Conservation (phyloP, 2,113 vertebrate genomes). For the Myodes glareolus region DNA sequence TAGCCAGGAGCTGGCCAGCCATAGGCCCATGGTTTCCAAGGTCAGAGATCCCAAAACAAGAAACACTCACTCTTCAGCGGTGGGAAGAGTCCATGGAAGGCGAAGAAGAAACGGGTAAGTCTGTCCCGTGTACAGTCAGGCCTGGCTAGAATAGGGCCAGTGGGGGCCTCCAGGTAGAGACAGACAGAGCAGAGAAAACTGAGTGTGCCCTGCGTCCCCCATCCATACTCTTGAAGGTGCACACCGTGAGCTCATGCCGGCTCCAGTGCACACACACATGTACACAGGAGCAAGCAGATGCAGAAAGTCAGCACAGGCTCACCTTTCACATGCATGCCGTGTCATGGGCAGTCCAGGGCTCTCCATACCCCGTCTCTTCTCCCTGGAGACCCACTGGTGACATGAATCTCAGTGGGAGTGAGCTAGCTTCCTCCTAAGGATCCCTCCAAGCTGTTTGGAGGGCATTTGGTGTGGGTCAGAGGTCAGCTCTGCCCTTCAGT, state of each 20-base stretch:
- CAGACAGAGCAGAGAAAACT: background rate
- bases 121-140: background rate
- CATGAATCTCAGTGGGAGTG: background rate
- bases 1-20: background rate
- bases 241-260: rapidly evolving
- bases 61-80: background rate
- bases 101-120: background rate
- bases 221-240: no score
- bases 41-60: background rate
- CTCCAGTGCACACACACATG: rapidly evolving
- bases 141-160: background rate
- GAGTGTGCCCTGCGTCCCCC: no score
- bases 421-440: background rate
- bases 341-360: background rate
- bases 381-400: background rate
- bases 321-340: rapidly evolving
- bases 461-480: background rate
- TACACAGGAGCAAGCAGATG: rapidly evolving
- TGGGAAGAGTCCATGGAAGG: background rate
- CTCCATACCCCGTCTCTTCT: background rate
- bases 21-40: background rate
- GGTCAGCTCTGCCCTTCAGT: background rate
- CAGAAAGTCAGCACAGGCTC: background rate
- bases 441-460: no score
- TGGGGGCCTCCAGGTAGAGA: background rate